Evolutionary conservation across 1,140 invertebrate species (phyloP), one percentile per base, ranked within the genome.

Genomic region (Cephus cinctus): DNA sequence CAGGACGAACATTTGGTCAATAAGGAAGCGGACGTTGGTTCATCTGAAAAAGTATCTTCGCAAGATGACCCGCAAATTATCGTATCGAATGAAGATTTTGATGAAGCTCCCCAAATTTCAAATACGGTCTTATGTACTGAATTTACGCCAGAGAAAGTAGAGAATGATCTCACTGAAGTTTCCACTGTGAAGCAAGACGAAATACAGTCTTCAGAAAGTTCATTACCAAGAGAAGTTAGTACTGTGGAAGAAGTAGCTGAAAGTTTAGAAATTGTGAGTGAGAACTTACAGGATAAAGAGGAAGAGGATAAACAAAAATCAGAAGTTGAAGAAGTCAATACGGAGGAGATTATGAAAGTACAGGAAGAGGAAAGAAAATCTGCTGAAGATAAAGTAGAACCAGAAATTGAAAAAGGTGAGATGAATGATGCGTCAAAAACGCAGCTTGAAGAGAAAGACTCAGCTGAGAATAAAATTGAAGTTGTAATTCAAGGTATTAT

Each of bases 261-360:
- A 27, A 27, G 6, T 8, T 27, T n/a, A 27, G 25, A 27, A 27
- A n/a, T 45, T 30, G 31, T 38, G 3, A 19, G 43, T 30, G 43
- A 38, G 32, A 22, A 36, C 19, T 2, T 9, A 36, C 30, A 19
- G 22, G 23, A 43, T 14, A 3, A 23, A 1, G 16, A 21, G 3
- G 22, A 32, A 23, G 30, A 49, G 16, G 40, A 36, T 9, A 14
- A 16, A 23, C 32, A 34, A 31, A 16, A 50, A 27, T 20, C 9
- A 3, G 39, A 42, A 6, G n/a, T 16, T n/a, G 48, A 50, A 14
- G 5, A 11, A 42, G n/a, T 25, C 18, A 32, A 50, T 30, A 20
- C 6, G 8, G 20, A 49, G 18, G 25, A 25, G n/a, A n/a, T n/a
- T n/a, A n/a, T n/a, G n/a, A n/a, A n/a, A n/a, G n/a, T n/a, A n/a